Conservation (phyloP, 2,797 vertebrate genomes). For the Paramormyrops hopkinsi region DNA sequence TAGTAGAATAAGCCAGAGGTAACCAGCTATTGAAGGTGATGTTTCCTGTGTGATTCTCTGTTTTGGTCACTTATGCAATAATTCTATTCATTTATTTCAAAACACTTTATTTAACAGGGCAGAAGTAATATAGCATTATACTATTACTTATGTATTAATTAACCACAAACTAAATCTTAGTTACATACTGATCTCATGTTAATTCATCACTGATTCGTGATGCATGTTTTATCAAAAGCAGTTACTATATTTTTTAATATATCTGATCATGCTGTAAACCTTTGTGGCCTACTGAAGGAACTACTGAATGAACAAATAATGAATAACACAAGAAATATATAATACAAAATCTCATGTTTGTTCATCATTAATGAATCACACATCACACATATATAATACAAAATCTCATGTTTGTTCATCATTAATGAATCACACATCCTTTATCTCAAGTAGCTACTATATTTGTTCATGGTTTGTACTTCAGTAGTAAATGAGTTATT, state of each 20-base stretch:
- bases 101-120: too few species aligned
- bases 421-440: background rate
- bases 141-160: too few species aligned
- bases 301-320: background rate
- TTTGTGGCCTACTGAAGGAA: background rate
- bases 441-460: background rate
- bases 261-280: background rate
- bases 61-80: background rate
- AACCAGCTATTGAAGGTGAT: background rate
- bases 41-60: background rate
- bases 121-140: too few species aligned
- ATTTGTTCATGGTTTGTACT: background rate
- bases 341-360: background rate
- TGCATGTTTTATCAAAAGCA: too few species aligned
- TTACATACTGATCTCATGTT: background rate
- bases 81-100: background rate
- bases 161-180: background rate
- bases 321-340: background rate
- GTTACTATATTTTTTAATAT: too few species aligned
- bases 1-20: background rate
- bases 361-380: background rate
- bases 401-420: background rate
- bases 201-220: too few species aligned
- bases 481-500: background rate
- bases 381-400: background rate